A percentile compares a stretch with the other conserved stretches of the same genome.
phyloP scores from a whole-genome alignment of 2,888 invertebrate genomes.

The Cataglyphis cursor region DNA sequence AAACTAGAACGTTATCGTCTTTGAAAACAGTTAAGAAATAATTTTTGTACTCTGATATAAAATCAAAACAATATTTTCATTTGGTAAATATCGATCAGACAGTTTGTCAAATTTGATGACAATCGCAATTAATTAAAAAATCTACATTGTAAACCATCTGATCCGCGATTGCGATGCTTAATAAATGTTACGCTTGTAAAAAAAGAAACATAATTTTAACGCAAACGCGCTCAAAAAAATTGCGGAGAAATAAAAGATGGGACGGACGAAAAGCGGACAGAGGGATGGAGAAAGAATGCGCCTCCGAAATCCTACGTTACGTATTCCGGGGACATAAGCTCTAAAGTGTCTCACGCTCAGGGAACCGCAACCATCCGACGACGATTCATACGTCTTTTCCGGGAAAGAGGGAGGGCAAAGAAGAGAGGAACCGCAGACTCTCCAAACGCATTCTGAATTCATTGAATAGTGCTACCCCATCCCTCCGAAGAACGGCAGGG shows the following conservation, averaged over 20 bases:
- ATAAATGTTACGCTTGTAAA: slow-evolving; percentile 38
- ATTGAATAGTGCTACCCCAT: slow-evolving; percentile 68
- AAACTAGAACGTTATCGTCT: neutral
- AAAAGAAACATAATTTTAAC: slow-evolving; percentile 66
- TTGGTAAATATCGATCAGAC: neutral
- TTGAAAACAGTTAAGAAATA: slow-evolving; percentile 13
- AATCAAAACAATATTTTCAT: neutral
- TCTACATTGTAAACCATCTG: neutral
- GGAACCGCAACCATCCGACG: slow-evolving; percentile 80
- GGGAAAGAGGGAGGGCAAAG: slow-evolving; percentile 70
- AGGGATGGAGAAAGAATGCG: slow-evolving; percentile 71
- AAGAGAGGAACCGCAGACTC: slow-evolving; percentile 72
- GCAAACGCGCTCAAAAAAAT: slow-evolving; percentile 55
- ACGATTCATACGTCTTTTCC: slow-evolving; percentile 82
- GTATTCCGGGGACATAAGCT: slow-evolving; percentile 83
- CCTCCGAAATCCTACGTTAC: slow-evolving; percentile 82
- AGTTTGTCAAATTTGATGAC: neutral
- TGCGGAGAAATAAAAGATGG: slow-evolving; percentile 47
- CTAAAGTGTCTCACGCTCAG: slow-evolving; percentile 79
- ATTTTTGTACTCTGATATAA: neutral
- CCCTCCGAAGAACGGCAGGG: slow-evolving; percentile 37
- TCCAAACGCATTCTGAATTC: slow-evolving; percentile 80
- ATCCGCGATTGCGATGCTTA: neutral
- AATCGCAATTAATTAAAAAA: neutral
- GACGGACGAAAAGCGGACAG: slow-evolving; percentile 47